These are phyloP conservation scores for Myanophis thanlyinensis DNA, from an alignment of 2,113 vertebrate species.

Conservation along the genomic window DNA sequence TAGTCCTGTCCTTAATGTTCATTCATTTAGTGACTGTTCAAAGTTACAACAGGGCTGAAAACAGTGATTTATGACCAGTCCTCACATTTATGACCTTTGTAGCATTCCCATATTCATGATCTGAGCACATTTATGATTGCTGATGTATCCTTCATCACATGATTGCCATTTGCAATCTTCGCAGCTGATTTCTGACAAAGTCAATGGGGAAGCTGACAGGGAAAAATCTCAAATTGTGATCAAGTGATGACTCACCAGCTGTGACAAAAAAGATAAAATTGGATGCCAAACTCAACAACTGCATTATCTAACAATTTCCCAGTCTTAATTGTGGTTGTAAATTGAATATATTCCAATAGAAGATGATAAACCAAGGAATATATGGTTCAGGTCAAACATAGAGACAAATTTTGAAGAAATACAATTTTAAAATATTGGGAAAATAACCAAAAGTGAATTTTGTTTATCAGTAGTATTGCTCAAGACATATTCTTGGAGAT, in stretches of 20 bases:
- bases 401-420: background rate
- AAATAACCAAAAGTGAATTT: background rate
- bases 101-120: background rate
- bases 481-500: background rate
- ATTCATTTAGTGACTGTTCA: background rate
- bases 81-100: background rate
- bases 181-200: background rate
- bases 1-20: background rate
- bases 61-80: background rate
- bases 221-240: background rate
- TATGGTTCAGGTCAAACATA: background rate
- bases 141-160: background rate
- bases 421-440: background rate
- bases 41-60: background rate
- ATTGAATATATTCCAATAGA: background rate
- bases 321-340: background rate
- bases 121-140: background rate
- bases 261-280: background rate
- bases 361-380: background rate
- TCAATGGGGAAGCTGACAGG: background rate
- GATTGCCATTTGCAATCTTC: background rate
- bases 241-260: background rate
- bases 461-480: background rate
- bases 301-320: background rate
- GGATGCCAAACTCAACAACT: background rate